Evolutionary conservation across 2,113 vertebrate genomes (phyloP).

Genomic region (Poeciliopsis occidentalis): DNA sequence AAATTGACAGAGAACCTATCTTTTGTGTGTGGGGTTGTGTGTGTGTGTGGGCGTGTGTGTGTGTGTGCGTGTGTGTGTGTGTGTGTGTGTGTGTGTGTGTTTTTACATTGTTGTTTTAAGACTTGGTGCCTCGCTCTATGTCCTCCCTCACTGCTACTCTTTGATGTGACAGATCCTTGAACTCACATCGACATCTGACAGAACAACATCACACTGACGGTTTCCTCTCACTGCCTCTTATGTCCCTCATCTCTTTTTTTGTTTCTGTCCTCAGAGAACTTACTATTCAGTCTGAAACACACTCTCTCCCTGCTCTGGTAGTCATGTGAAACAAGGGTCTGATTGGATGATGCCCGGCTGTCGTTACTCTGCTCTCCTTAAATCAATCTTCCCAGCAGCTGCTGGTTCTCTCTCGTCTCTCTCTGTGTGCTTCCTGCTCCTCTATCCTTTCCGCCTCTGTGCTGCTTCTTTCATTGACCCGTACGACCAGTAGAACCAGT

Average conservation of each 20-base stretch:
- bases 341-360: slow-evolving; percentile 58
- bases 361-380: slow-evolving; percentile 62
- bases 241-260: slow-evolving; percentile 12
- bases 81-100: not conserved
- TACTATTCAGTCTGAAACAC: slow-evolving; percentile 39
- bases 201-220: slow-evolving; percentile 14
- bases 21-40: too few species aligned
- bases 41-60: not conserved
- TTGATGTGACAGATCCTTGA: slow-evolving; percentile 19
- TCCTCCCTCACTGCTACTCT: slow-evolving; percentile 7
- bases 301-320: slow-evolving; percentile 35
- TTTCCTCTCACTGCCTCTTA: slow-evolving; percentile 36
- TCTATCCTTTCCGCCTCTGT: slow-evolving; percentile 1
- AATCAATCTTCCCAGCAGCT: slow-evolving; percentile 61
- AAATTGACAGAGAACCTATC: not conserved
- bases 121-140: not conserved
- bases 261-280: slow-evolving; percentile 33
- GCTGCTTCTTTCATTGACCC: slow-evolving; percentile 29
- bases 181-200: slow-evolving; percentile 39
- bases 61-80: not conserved
- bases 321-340: slow-evolving; percentile 49
- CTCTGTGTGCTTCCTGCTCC: not conserved
- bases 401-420: not conserved
- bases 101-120: not conserved
- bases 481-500: slow-evolving; percentile 63